phyloP scores from a whole-genome alignment of 1,140 invertebrate species.

The Procambarus virginalis region DNA sequence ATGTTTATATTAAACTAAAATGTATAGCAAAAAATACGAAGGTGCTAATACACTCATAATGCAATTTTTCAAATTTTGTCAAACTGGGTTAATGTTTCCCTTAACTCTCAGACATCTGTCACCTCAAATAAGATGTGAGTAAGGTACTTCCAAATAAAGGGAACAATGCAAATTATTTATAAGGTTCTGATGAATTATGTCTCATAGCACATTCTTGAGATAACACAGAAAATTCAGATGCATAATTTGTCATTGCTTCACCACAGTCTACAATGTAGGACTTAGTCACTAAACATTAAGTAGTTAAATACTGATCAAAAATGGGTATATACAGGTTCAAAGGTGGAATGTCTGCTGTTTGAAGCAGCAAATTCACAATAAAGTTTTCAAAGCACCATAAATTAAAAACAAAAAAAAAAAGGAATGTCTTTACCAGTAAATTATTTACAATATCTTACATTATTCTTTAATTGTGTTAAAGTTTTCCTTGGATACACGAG shows the following conservation, averaged over 20 bases:
- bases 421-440: constrained; percentile 60
- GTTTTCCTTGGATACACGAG: constrained; percentile 55
- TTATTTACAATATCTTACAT: constrained; percentile 66
- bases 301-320: constrained; percentile 63
- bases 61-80: no score
- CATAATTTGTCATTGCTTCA: constrained; percentile 51
- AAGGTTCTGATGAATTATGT: background rate
- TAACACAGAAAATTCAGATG: constrained; percentile 22
- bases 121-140: background rate
- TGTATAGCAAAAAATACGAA: no score
- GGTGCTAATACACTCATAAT: no score
- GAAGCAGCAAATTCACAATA: constrained; percentile 57
- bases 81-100: no score
- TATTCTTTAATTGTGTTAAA: constrained; percentile 30
- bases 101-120: no score
- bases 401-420: constrained; percentile 45
- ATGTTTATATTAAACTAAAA: no score
- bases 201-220: background rate
- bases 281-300: constrained; percentile 60
- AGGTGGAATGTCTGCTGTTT: constrained; percentile 34
- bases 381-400: constrained; percentile 61
- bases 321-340: constrained; percentile 52
- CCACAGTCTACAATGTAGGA: constrained; percentile 32
- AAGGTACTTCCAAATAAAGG: background rate
- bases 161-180: background rate